phyloP scores from a whole-genome alignment of 2,797 vertebrate genomes.

The Smutsia gigantea region DNA sequence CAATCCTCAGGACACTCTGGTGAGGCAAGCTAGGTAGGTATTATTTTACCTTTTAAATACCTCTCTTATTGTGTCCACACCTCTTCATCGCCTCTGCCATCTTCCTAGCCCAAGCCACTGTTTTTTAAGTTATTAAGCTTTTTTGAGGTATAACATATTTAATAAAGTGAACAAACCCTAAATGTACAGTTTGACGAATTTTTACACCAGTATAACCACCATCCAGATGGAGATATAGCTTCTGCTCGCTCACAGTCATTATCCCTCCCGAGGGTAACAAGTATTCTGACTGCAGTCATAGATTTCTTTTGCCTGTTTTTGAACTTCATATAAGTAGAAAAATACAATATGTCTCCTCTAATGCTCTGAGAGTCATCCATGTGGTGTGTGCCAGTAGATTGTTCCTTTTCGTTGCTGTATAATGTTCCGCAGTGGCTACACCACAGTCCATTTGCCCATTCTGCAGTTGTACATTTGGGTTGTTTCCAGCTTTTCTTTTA shows the following conservation, averaged over 20 bases:
- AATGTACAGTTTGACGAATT: not conserved
- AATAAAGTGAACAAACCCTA: not conserved
- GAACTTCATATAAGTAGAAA: not conserved
- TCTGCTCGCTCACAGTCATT: not conserved
- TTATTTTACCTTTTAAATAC: conserved; percentile 4
- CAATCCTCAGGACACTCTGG: not conserved
- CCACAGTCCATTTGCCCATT: not conserved
- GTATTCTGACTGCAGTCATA: not conserved
- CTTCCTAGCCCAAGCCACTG: not conserved
- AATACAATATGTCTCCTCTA: not conserved
- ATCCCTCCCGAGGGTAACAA: not conserved
- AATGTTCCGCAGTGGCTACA: not conserved
- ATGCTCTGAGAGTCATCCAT: not conserved
- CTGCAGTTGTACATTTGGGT: not conserved
- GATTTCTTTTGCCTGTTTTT: not conserved
- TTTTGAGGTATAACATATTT: not conserved
- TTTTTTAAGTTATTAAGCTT: not conserved
- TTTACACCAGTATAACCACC: not conserved
- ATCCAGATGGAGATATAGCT: not conserved
- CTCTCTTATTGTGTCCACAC: not conserved
- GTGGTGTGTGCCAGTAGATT: not conserved
- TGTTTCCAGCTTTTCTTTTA: not conserved
- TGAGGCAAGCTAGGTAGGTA: not conserved
- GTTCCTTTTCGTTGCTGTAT: not conserved
- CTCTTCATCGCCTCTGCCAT: not conserved